phyloP scores from a whole-genome alignment of 1,140 invertebrate species.

The Cherax quadricarinatus region DNA sequence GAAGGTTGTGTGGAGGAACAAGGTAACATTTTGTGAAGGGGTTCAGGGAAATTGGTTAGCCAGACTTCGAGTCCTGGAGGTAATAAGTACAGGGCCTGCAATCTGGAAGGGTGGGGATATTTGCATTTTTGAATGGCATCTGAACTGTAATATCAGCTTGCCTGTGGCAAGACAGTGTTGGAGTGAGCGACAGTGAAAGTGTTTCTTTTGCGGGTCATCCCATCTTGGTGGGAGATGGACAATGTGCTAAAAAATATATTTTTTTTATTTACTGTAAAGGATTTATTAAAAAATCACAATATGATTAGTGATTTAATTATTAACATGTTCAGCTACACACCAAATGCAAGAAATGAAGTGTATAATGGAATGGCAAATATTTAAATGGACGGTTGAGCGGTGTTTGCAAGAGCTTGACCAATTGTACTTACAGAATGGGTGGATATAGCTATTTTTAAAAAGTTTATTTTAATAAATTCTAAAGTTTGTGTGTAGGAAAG shows the following conservation, averaged over 20 bases:
- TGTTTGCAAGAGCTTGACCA: not conserved
- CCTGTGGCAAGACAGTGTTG: not conserved
- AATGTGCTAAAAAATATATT: not conserved
- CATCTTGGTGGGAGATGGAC: not conserved
- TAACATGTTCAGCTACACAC: not conserved
- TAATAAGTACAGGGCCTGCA: too few species aligned
- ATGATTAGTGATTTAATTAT: not conserved
- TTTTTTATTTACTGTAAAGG: too few species aligned
- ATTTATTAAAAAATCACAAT: not conserved
- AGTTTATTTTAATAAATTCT: too few species aligned
- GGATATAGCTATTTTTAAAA: not conserved
- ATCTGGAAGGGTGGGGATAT: too few species aligned
- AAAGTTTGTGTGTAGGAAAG: too few species aligned
- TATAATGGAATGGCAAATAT: not conserved
- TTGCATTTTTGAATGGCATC: too few species aligned
- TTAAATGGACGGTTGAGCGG: not conserved
- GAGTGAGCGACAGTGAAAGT: not conserved
- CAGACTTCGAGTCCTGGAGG: too few species aligned
- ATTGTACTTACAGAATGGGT: not conserved
- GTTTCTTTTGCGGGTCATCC: too few species aligned
- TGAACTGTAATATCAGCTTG: too few species aligned
- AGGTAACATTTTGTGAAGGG: too few species aligned
- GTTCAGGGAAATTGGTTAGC: too few species aligned
- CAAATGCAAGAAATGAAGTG: not conserved
- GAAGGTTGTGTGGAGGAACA: too few species aligned